phyloP scores from a whole-genome alignment of 1,140 invertebrate species.

The Brachionus calyciflorus region DNA sequence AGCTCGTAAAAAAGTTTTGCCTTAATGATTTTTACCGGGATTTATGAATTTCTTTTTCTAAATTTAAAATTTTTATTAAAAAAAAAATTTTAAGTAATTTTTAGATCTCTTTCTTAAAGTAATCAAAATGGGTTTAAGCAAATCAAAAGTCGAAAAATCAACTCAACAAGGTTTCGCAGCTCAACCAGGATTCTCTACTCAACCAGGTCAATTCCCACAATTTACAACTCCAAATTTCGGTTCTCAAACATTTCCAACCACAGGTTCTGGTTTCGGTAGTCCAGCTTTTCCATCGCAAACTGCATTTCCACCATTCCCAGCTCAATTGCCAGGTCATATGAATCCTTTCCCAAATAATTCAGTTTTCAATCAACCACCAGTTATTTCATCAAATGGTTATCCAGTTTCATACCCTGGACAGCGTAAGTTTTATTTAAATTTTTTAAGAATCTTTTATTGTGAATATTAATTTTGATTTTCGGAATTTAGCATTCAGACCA shows the following conservation, averaged over 20 bases:
- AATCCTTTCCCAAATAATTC: conserved; percentile 7
- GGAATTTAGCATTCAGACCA: conserved; percentile 19
- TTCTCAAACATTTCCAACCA: conserved; percentile 11
- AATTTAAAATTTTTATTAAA: neutral
- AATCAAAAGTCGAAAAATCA: conserved; percentile 41
- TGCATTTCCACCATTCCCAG: conserved; percentile 37
- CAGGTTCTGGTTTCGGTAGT: neutral
- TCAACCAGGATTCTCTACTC: conserved; percentile 28
- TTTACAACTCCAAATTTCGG: neutral
- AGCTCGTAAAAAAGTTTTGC: conserved; percentile 34
- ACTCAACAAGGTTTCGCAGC: conserved; percentile 38
- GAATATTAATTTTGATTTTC: neutral
- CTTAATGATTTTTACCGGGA: neutral
- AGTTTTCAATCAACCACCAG: neutral
- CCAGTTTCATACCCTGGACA: conserved; percentile 36
- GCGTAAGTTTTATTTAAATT: neutral
- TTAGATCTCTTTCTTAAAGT: neutral
- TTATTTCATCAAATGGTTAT: conserved; percentile 1
- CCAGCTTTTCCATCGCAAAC: conserved; percentile 12
- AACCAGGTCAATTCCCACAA: conserved; percentile 6
- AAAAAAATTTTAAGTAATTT: neutral
- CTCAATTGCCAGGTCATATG: conserved; percentile 12
- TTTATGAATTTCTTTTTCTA: neutral
- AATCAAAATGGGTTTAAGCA: conserved; percentile 44
- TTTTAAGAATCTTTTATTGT: too few species aligned